Conservation (phyloP, 1,140 invertebrate genomes). For the Drosophila auraria region DNA sequence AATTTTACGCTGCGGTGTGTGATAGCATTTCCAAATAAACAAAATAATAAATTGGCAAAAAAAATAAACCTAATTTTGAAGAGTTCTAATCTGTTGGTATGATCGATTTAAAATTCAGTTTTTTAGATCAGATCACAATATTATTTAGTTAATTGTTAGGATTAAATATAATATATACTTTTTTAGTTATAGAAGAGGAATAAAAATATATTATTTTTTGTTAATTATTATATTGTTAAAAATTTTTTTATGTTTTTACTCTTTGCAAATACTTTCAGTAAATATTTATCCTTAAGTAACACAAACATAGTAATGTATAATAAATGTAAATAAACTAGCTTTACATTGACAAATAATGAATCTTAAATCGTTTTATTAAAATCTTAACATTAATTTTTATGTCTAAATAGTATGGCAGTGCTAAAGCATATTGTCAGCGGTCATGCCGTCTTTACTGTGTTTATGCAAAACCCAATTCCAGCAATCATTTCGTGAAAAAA, state of each 20-base stretch:
- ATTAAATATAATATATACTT: constrained; percentile 1
- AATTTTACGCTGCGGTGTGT: neutral
- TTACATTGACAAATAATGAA: constrained; percentile 4
- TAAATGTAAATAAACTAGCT: constrained; percentile 69
- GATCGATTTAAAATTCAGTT: neutral
- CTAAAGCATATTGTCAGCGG: no score
- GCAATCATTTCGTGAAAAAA: no score
- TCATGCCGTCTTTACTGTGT: no score
- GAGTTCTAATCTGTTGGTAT: neutral
- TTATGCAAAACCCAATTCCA: no score
- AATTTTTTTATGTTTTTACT: constrained; percentile 16
- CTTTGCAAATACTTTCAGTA: constrained; percentile 18
- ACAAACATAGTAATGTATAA: constrained; percentile 55
- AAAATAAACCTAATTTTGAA: neutral
- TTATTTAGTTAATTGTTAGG: constrained; percentile 2
- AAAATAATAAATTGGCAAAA: neutral
- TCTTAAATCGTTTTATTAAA: neutral
- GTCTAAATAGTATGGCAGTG: no score
- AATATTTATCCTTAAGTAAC: constrained; percentile 22
- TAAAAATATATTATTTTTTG: constrained; percentile 22
- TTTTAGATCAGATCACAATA: neutral
- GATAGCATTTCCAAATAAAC: constrained; percentile 26
- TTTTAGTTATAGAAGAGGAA: constrained; percentile 1
- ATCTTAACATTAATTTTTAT: neutral
- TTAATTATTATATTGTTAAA: constrained; percentile 52